Base-by-base conservation (phyloP, 2,113 vertebrate genomes). In the Xenopus borealis region DNA sequence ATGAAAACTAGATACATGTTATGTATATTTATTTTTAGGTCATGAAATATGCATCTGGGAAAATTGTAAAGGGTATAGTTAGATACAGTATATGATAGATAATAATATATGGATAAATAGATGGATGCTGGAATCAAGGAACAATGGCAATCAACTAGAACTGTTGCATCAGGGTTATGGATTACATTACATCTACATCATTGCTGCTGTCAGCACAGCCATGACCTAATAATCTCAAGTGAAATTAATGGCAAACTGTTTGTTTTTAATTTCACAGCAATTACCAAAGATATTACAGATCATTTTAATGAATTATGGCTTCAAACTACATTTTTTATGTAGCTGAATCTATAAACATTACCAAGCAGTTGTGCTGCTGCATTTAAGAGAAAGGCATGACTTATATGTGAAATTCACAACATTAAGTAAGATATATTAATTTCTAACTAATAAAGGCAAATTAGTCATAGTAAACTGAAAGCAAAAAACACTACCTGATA, bases 181-280 rank as follows among this genome's bases (percentile, higher is more conserved):
- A 55, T 55, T 55, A n/a, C 53, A 55, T 8, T 55, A 55, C 18
- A 55, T 55, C 53, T 55, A 17, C 12, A n/a, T 55, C 53, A 55
- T 55, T 16, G 16, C 17, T 55, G 53, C 53, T 55, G 53, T 55
- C 53, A 55, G 17, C 53, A 55, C 17, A 55, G 53, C 14, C 53
- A 55, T 55, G 53, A 55, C 53, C 53, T 55, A 55, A 55, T 55
- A 55, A 55, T 55, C 53, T 16, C 53, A 12, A 55, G 17, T 55
- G 53, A 55, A 55, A 55, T 55, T 55, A 55, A 55, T 55, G 53
- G 46, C 40, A 66, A 44, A 47, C n/a, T 66, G 40, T 63, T 66
- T 66, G 46, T 66, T 66, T 66, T 66, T 46, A 46, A 66, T 66
- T 66, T 66, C 64, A 66, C 64, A 47, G 64, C 19, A 66, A 19